Evolutionary conservation across 92 coral and sea anemone species (phyloP).

Genomic region (Zoanthus solanderi): DNA sequence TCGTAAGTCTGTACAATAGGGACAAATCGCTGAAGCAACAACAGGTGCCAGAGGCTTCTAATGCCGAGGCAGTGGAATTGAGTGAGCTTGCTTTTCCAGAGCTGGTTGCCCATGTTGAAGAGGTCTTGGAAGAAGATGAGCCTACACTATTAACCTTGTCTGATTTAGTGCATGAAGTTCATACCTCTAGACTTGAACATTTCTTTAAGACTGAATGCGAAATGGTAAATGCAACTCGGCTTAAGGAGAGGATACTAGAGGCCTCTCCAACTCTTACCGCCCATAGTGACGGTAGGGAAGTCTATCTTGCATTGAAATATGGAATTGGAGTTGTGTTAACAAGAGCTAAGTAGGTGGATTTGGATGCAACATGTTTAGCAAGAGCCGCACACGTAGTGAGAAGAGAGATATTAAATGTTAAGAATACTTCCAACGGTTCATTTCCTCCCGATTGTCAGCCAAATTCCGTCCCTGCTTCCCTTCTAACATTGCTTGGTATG

Average conservation of each 20-base stretch:
- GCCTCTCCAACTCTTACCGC: constrained; percentile 71
- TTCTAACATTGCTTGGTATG: constrained; percentile 57
- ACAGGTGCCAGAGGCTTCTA: too few relatives aligned
- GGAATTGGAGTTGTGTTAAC: constrained; percentile 50
- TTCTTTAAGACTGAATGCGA: background rate
- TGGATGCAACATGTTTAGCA: constrained; percentile 44
- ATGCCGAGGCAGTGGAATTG: background rate
- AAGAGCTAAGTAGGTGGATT: constrained; percentile 5
- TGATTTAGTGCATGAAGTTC: constrained; percentile 25
- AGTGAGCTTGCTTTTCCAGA: constrained; percentile 76
- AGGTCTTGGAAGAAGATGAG: constrained; percentile 55
- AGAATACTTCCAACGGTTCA: constrained; percentile 23
- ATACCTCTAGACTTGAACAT: background rate
- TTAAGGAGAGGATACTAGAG: constrained; percentile 67
- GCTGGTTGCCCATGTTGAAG: constrained; percentile 1
- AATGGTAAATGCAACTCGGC: constrained; percentile 47
- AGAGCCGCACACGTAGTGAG: constrained; percentile 45
- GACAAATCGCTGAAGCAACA: constrained; percentile 48
- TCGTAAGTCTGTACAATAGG: constrained; percentile 54
- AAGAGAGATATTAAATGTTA: constrained; percentile 12
- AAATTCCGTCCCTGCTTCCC: constrained; percentile 58
- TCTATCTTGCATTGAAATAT: constrained; percentile 55
- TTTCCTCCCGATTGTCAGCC: constrained; percentile 50
- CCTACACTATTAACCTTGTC: constrained; percentile 61
- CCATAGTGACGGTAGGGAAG: constrained; percentile 70